A percentile compares a stretch with the other conserved stretches of the same genome.
Evolutionary conservation across 1,140 invertebrate genomes (phyloP).

Genomic region (Drosophila oshimai): DNA sequence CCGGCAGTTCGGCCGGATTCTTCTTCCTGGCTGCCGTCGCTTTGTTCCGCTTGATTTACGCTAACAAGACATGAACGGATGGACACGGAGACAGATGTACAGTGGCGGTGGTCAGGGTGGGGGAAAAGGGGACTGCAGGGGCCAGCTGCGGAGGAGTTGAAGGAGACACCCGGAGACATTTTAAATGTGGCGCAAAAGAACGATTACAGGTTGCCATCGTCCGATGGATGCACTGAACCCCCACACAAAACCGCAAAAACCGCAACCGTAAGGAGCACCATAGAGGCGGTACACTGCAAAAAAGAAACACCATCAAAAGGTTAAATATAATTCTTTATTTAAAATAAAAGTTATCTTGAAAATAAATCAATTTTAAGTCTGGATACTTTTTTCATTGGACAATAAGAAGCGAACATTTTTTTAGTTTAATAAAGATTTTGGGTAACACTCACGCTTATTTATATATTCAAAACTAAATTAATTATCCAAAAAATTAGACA

Average conservation of each 20-base stretch:
- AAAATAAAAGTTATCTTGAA: too few relatives aligned
- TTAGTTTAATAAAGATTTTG: too few relatives aligned
- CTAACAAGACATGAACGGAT: slow-evolving; percentile 80
- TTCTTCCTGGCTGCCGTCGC: slow-evolving; percentile 52
- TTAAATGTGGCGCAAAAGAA: slow-evolving; percentile 79
- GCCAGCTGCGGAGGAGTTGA: background rate
- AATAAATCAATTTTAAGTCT: too few relatives aligned
- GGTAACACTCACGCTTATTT: too few relatives aligned
- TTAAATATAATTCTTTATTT: background rate
- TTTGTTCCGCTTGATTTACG: slow-evolving; percentile 81
- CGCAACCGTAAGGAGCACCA: slow-evolving; percentile 32
- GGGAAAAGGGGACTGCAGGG: background rate
- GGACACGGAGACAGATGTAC: slow-evolving; percentile 60
- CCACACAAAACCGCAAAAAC: slow-evolving; percentile 49
- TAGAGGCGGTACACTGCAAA: background rate
- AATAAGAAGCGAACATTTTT: too few relatives aligned
- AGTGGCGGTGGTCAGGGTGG: background rate
- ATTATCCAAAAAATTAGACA: too few relatives aligned
- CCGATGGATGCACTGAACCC: slow-evolving; percentile 52
- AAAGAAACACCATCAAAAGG: too few relatives aligned
- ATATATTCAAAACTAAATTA: too few relatives aligned
- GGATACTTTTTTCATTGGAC: too few relatives aligned
- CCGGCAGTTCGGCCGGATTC: slow-evolving; percentile 1
- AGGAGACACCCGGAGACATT: slow-evolving; percentile 73
- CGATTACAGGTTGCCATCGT: slow-evolving; percentile 75